A percentile compares a stretch with the other conserved stretches of the same genome.
These are phyloP conservation scores for Ibycter americanus DNA, from an alignment of 2,797 vertebrate genomes.

Conservation along the genomic window DNA sequence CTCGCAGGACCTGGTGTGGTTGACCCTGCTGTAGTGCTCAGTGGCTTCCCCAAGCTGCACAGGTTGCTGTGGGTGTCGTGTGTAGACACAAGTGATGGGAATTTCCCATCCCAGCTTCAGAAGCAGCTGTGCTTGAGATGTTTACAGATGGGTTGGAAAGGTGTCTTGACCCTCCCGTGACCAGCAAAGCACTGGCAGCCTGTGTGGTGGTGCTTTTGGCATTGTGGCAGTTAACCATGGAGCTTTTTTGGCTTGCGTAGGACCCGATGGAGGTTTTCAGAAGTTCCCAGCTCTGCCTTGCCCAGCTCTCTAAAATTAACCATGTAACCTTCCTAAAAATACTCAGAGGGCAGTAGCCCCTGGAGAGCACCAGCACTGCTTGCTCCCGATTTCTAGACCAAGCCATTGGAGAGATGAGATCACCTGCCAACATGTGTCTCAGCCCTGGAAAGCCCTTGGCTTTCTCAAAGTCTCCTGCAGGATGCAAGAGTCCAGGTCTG, in stretches of 20 bases:
- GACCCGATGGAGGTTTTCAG: not conserved
- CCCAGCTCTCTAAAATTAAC: constrained; percentile 55
- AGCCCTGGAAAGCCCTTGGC: constrained; percentile 31
- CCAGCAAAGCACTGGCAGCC: not conserved
- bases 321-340: constrained; percentile 65
- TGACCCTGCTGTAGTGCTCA: not conserved
- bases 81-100: not conserved
- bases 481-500: not conserved
- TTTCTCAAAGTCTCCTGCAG: not conserved
- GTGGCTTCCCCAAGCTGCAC: not conserved
- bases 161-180: not conserved
- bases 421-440: not conserved
- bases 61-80: not conserved
- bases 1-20: accelerated
- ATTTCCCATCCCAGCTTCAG: not conserved
- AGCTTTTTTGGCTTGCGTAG: not conserved
- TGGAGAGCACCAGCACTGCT: not conserved
- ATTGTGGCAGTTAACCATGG: not conserved
- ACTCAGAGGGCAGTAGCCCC: constrained; percentile 46
- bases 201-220: not conserved
- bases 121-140: not conserved
- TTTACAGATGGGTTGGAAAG: not conserved
- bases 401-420: constrained; percentile 45
- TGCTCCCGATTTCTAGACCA: constrained; percentile 47
- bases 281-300: constrained; percentile 28